Evolutionary conservation across 2,888 invertebrate genomes (phyloP).

Genomic region (Mimachlamys varia): DNA sequence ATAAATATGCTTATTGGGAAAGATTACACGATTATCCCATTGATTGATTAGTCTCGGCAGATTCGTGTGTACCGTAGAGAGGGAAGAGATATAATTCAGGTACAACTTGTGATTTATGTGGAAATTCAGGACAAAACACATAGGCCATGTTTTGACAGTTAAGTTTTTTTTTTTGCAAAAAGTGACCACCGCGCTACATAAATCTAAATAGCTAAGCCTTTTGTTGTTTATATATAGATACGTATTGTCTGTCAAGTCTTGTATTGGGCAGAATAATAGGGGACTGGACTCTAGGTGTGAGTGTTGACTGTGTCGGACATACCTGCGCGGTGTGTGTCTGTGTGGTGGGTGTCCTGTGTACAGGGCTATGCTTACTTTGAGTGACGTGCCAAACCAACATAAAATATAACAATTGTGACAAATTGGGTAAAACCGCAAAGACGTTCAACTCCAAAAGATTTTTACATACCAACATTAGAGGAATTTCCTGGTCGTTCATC

Average conservation of each 20-base stretch:
- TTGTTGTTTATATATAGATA: conserved; percentile 14
- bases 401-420: conserved; percentile 28
- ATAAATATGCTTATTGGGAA: conserved; percentile 7
- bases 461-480: not conserved
- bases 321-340: conserved; percentile 18
- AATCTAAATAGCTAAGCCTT: not conserved
- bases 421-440: not conserved
- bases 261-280: not conserved
- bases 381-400: not conserved
- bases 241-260: conserved; percentile 9
- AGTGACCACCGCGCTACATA: not conserved
- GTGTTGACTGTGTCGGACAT: not conserved
- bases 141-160: not conserved
- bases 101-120: not conserved
- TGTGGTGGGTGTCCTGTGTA: not conserved
- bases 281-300: not conserved
- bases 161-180: not conserved
- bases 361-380: not conserved
- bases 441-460: not conserved
- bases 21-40: conserved; percentile 15
- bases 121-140: conserved; percentile 22
- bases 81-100: not conserved
- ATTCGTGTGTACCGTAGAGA: not conserved
- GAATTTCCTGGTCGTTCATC: not conserved
- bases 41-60: not conserved